Percentiles rank a stretch among this genome's conserved stretches.
Conservation (phyloP, 1,140 invertebrate genomes). For the Brachionus manjavacas region DNA sequence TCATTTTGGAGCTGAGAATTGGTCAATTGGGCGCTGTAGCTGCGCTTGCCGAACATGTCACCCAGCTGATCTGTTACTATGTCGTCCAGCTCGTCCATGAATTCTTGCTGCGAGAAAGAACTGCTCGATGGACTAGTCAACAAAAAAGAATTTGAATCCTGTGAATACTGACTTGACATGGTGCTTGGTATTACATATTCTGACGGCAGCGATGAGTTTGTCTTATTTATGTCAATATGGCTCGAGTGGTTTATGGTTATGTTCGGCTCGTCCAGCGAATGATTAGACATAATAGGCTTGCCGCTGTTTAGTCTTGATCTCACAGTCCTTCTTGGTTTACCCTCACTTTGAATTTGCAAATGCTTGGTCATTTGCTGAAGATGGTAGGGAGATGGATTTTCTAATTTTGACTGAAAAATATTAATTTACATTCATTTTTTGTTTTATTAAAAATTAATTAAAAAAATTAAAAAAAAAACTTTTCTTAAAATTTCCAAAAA, state of each 20-base stretch:
- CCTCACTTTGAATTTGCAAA: background rate
- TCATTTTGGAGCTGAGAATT: constrained; percentile 19
- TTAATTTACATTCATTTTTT: background rate
- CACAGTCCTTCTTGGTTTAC: constrained; percentile 46
- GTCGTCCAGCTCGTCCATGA: constrained; percentile 23
- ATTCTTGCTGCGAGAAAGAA: constrained; percentile 34
- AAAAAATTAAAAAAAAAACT: too few relatives aligned
- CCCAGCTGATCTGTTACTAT: background rate
- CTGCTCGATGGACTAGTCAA: constrained; percentile 14
- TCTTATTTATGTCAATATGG: background rate
- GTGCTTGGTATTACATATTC: background rate
- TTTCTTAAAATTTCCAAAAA: too few relatives aligned
- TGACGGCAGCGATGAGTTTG: background rate
- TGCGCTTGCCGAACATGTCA: background rate
- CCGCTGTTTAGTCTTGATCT: constrained; percentile 55
- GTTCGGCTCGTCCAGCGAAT: constrained; percentile 38
- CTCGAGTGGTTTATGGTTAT: background rate
- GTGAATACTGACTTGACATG: constrained; percentile 13
- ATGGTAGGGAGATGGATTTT: constrained; percentile 84
- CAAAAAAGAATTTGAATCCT: background rate
- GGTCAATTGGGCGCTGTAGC: constrained; percentile 15
- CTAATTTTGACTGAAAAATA: constrained; percentile 65
- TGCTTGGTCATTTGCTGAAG: constrained; percentile 72
- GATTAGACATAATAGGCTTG: constrained; percentile 40
- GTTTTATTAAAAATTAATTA: too few relatives aligned